Percentiles rank a stretch among this genome's conserved stretches.
Evolutionary conservation across 2,888 invertebrate species (phyloP).

Genomic region (Eupithecia tripunctaria): DNA sequence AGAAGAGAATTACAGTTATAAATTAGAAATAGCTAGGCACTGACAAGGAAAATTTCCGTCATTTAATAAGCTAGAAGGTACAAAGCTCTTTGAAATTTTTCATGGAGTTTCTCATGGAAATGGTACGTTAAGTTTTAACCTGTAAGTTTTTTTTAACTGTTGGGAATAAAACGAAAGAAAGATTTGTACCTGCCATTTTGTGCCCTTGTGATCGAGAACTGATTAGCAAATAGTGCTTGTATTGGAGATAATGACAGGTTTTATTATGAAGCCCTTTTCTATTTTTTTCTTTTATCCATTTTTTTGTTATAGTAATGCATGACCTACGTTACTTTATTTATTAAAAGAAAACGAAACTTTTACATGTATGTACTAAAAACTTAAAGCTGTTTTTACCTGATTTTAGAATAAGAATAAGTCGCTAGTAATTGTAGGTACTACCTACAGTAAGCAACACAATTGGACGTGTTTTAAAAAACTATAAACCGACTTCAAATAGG

Average conservation of each 20-base stretch:
- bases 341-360: background rate
- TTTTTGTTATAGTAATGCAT: background rate
- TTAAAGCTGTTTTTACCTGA: background rate
- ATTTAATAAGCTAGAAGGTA: background rate
- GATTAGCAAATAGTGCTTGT: too few species aligned
- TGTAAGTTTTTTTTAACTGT: background rate
- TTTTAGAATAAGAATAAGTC: background rate
- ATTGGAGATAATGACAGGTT: too few species aligned
- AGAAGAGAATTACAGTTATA: conserved; percentile 8
- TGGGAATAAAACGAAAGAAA: background rate
- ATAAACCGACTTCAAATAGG: too few species aligned
- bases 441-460: too few species aligned
- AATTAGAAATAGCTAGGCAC: conserved; percentile 5
- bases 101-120: background rate
- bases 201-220: too few species aligned
- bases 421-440: too few species aligned
- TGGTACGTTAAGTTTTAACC: background rate
- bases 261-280: too few species aligned
- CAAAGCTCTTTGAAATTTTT: background rate
- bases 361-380: background rate
- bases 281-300: background rate
- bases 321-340: background rate
- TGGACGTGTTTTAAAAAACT: too few species aligned
- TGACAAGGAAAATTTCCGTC: conserved; percentile 2
- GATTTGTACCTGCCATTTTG: background rate